Conservation (phyloP, 2,113 vertebrate genomes). For the Antigone vipio region DNA sequence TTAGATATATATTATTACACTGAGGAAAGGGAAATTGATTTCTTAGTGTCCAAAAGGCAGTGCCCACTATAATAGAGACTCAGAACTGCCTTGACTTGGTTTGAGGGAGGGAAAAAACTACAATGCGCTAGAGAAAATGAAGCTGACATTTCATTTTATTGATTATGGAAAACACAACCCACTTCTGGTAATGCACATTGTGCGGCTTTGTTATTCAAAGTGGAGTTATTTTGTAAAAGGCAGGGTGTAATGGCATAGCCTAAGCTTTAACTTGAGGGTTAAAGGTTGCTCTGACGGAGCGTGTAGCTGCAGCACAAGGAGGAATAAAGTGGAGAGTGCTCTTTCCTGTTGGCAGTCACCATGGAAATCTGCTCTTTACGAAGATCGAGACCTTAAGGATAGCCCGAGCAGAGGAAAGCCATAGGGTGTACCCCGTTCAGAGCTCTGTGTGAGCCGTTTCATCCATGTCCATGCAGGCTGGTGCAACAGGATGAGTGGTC, state of each 20-base stretch:
- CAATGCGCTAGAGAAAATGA: background rate
- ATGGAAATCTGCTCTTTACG: background rate
- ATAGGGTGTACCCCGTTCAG: accelerated
- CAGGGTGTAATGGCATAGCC: no score
- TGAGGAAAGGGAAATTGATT: background rate
- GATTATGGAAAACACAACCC: background rate
- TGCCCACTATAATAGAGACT: background rate
- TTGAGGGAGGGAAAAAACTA: background rate
- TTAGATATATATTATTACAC: background rate
- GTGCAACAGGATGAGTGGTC: background rate
- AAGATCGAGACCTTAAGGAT: background rate
- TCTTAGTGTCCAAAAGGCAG: background rate
- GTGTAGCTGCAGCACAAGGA: background rate
- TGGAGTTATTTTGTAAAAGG: background rate
- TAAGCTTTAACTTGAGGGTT: background rate
- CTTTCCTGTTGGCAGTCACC: background rate
- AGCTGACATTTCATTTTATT: background rate
- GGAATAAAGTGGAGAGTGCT: background rate
- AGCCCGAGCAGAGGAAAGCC: background rate
- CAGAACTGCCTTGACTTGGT: background rate
- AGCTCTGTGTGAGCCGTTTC: accelerated
- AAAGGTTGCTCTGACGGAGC: background rate
- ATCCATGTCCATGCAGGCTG: accelerated
- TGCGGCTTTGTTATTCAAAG: background rate
- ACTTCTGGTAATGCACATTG: background rate